These are phyloP conservation scores for Litoditis marina DNA, from an alignment of 2,888 invertebrate genomes.

Conservation along the genomic window DNA sequence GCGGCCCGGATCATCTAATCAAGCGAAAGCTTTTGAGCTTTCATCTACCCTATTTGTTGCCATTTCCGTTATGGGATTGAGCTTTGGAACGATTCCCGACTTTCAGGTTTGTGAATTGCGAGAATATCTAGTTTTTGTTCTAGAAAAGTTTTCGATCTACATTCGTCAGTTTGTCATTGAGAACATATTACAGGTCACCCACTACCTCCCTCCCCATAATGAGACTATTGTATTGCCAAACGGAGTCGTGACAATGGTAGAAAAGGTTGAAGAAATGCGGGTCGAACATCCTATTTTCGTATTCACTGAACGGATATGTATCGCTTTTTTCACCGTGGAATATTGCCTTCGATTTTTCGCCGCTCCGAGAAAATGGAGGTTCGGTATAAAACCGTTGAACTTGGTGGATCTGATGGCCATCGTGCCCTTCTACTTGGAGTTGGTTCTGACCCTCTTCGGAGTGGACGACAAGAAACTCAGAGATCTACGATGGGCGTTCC, in stretches of 20 bases:
- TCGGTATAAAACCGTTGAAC: conserved; percentile 58
- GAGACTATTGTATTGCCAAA: conserved; percentile 55
- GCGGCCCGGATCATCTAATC: conserved; percentile 42
- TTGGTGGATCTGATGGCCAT: conserved; percentile 57
- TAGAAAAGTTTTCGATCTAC: not conserved
- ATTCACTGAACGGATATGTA: conserved; percentile 61
- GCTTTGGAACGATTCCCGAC: conserved; percentile 61
- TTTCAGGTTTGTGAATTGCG: conserved; percentile 46
- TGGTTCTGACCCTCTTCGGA: conserved; percentile 57
- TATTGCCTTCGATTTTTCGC: conserved; percentile 55
- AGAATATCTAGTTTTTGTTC: not conserved
- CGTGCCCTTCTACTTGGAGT: conserved; percentile 60
- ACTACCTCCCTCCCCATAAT: conserved; percentile 55
- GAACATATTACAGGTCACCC: conserved; percentile 44
- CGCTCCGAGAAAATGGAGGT: conserved; percentile 57
- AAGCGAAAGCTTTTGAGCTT: conserved; percentile 59
- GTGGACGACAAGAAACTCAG: conserved; percentile 59
- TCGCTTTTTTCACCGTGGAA: conserved; percentile 61
- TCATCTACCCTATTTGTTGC: conserved; percentile 59
- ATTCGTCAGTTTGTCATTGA: not conserved
- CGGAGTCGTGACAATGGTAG: conserved; percentile 51
- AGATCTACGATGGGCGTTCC: conserved; percentile 60
- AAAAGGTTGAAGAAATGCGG: conserved; percentile 55
- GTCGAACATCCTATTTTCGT: conserved; percentile 61
- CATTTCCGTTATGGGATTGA: conserved; percentile 60